These are phyloP conservation scores for Trachymyrmex septentrionalis DNA, from an alignment of 1,140 invertebrate species.

Conservation along the genomic window DNA sequence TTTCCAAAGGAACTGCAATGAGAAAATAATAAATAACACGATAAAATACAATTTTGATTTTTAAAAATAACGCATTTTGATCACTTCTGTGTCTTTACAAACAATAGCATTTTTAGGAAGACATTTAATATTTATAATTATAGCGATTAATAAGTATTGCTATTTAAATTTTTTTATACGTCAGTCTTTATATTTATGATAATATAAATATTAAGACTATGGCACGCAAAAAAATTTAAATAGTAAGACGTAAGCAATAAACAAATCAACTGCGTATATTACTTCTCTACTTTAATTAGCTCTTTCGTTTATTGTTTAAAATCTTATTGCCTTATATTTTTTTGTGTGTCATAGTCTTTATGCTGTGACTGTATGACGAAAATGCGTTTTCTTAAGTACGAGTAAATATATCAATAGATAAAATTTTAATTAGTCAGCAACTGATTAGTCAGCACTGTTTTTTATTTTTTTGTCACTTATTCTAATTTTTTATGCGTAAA, in stretches of 20 bases:
- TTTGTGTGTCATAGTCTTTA: too few relatives aligned
- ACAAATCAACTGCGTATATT: too few relatives aligned
- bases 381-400: neutral
- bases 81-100: neutral
- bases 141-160: neutral
- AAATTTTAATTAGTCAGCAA: neutral
- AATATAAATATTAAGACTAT: neutral
- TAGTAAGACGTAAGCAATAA: too few relatives aligned
- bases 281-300: too few relatives aligned
- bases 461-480: neutral
- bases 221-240: too few relatives aligned
- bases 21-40: slow-evolving; percentile 23
- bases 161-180: too few relatives aligned
- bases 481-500: neutral
- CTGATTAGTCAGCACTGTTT: neutral
- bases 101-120: neutral
- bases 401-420: neutral
- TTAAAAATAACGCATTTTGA: neutral
- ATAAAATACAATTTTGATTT: neutral
- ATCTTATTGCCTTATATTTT: too few relatives aligned
- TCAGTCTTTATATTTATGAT: too few relatives aligned
- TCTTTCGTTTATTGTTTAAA: too few relatives aligned
- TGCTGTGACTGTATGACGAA: neutral
- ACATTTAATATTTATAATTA: neutral
- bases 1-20: slow-evolving; percentile 94